These are phyloP conservation scores for Neria commutata DNA, from an alignment of 2,888 invertebrate genomes.

Conservation along the genomic window DNA sequence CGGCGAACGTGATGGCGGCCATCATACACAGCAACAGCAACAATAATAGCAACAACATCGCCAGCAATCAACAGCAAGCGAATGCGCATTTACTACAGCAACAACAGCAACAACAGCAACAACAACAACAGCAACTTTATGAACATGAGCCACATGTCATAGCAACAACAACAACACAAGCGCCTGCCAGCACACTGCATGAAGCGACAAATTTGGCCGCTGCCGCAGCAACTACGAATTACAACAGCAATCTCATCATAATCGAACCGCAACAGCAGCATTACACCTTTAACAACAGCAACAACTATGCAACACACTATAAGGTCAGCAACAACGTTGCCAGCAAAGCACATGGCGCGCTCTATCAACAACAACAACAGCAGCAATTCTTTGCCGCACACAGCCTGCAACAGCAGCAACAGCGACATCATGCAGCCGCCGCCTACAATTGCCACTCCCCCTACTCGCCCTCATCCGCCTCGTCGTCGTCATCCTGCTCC, in stretches of 20 bases:
- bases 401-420: conserved; percentile 26
- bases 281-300: conserved; percentile 37
- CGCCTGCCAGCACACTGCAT: conserved; percentile 26
- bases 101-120: conserved; percentile 26
- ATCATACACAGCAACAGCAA: conserved; percentile 57
- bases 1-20: conserved; percentile 77
- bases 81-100: conserved; percentile 37
- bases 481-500: conserved; percentile 56
- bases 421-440: conserved; percentile 13
- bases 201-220: conserved; percentile 20
- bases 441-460: conserved; percentile 50
- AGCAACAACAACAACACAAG: conserved; percentile 29
- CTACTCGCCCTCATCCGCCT: conserved; percentile 53
- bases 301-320: conserved; percentile 28
- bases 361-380: conserved; percentile 21
- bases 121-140: conserved; percentile 31
- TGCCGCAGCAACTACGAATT: conserved; percentile 38
- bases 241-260: conserved; percentile 51
- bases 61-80: conserved; percentile 2
- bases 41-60: conserved; percentile 38
- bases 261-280: conserved; percentile 49
- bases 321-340: conserved; percentile 20
- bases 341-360: conserved; percentile 25
- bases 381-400: conserved; percentile 2
- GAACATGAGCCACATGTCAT: no score